Conservation (phyloP, 2,888 invertebrate species). For the Anodontia alba region DNA sequence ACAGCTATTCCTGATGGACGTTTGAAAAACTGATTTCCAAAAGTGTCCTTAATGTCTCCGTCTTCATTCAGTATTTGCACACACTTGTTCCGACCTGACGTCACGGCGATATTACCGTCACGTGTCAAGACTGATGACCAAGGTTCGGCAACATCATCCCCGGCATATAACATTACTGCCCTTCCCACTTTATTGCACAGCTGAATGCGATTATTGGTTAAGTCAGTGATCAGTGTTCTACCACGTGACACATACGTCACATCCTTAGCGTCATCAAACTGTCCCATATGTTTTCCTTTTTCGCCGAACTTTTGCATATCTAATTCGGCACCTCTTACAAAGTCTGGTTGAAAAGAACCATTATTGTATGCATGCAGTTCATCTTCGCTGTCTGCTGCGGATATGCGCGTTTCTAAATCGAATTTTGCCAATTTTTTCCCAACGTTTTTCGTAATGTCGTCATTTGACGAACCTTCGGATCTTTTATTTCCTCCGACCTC, state of each 20-base stretch:
- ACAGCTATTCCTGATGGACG: constrained; percentile 75
- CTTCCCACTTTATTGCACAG: constrained; percentile 68
- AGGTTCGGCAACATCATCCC: constrained; percentile 68
- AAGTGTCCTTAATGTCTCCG: constrained; percentile 61
- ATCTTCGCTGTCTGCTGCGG: background rate
- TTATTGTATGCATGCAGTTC: background rate
- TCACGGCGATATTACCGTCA: constrained; percentile 69
- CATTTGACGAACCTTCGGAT: background rate
- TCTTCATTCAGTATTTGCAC: constrained; percentile 65
- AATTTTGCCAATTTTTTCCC: background rate
- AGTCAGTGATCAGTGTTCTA: constrained; percentile 73
- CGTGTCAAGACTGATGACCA: constrained; percentile 66
- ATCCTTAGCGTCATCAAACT: constrained; percentile 65
- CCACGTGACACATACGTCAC: constrained; percentile 59
- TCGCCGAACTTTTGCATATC: constrained; percentile 49
- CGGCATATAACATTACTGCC: constrained; percentile 55
- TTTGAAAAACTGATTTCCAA: constrained; percentile 70
- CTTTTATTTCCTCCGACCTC: no score
- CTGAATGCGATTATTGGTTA: constrained; percentile 73
- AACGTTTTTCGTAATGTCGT: background rate
- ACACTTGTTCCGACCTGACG: constrained; percentile 67
- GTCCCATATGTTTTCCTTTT: constrained; percentile 53
- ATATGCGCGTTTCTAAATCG: background rate
- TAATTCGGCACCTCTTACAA: background rate
- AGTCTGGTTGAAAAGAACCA: background rate